Evolutionary conservation across 2,113 vertebrate genomes (phyloP).

Genomic region (Empidonax traillii): DNA sequence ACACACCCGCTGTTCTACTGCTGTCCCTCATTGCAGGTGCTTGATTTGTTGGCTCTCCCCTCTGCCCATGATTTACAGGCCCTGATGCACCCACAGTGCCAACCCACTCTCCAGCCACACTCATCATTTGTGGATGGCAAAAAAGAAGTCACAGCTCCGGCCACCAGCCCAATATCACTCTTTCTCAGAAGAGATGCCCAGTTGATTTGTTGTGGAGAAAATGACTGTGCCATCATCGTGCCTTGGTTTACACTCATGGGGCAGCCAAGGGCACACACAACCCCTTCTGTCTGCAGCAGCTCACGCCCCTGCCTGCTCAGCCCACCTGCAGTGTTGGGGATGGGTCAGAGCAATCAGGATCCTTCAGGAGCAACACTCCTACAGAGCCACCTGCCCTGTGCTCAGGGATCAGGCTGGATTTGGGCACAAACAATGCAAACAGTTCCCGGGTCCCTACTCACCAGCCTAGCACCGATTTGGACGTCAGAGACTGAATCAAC

Average conservation of each 20-base stretch:
- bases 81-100: not conserved
- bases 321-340: not conserved
- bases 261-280: not conserved
- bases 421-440: not conserved
- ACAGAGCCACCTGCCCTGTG: rapidly evolving
- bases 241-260: rapidly evolving
- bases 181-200: not conserved
- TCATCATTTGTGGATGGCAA: not conserved
- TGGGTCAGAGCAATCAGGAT: not conserved
- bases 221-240: too few species aligned
- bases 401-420: not conserved
- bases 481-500: not conserved
- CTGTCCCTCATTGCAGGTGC: rapidly evolving
- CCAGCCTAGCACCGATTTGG: rapidly evolving
- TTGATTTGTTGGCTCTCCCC: not conserved
- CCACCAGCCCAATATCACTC: not conserved
- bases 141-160: rapidly evolving
- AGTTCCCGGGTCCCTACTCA: not conserved
- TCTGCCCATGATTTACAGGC: not conserved
- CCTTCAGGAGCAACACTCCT: not conserved
- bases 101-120: not conserved
- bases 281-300: not conserved
- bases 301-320: not conserved
- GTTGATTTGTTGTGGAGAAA: not conserved
- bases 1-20: not conserved